Conservation (phyloP, 2,797 vertebrate genomes). For the Centroberyx gerrardi region DNA sequence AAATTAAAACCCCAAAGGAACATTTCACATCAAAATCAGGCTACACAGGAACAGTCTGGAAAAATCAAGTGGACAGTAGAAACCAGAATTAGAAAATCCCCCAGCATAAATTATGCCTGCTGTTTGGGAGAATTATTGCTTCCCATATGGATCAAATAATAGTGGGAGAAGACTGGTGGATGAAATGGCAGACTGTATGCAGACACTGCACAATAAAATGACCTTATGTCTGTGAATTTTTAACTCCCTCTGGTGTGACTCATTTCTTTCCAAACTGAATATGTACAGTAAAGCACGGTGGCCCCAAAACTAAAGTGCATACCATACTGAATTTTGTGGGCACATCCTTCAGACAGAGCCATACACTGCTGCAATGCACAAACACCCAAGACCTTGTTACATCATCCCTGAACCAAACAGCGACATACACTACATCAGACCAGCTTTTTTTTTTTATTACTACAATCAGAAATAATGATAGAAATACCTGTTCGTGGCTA, state of each 20-base stretch:
- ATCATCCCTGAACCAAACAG: too few species aligned
- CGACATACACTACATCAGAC: not conserved
- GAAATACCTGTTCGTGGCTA: conserved; percentile 86
- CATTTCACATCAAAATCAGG: not conserved
- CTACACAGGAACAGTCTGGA: not conserved
- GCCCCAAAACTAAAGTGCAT: not conserved
- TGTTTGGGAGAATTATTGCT: not conserved
- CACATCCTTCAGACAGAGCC: too few species aligned
- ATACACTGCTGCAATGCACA: too few species aligned
- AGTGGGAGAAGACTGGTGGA: not conserved
- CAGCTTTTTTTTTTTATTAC: not conserved
- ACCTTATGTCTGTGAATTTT: not conserved
- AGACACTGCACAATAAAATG: not conserved
- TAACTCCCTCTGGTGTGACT: not conserved
- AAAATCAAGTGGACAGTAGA: not conserved
- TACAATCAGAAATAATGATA: not conserved
- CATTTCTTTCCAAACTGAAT: not conserved
- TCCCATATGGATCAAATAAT: not conserved
- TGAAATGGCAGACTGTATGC: not conserved
- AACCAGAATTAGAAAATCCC: not conserved
- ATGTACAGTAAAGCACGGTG: not conserved
- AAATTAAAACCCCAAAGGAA: not conserved
- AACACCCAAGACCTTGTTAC: too few species aligned
- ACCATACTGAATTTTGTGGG: too few species aligned
- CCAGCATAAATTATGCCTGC: not conserved